Conservation (phyloP, 2,113 vertebrate genomes). For the Micronisus gabar region DNA sequence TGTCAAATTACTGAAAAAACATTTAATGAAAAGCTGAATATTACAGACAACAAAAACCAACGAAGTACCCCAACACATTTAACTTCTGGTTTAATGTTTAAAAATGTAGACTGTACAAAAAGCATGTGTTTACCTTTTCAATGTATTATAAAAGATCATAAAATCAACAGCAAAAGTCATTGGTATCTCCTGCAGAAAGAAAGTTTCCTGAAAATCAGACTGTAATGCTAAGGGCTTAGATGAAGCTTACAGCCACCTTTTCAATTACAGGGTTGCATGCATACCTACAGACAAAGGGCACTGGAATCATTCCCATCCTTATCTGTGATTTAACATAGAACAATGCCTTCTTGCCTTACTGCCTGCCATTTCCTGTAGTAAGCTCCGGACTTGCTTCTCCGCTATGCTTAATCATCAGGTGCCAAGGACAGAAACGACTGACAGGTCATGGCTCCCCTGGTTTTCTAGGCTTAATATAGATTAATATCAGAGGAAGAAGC, state of each 20-base stretch:
- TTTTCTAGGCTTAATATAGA: neutral
- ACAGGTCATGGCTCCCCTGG: neutral
- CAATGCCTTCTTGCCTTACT: neutral
- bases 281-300: neutral
- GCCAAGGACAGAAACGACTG: neutral
- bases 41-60: neutral
- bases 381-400: neutral
- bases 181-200: neutral
- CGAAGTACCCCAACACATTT: neutral
- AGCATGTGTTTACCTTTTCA: neutral
- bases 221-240: neutral
- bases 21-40: neutral
- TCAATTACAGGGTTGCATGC: neutral
- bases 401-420: neutral
- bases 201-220: neutral
- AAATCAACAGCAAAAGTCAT: neutral
- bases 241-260: neutral
- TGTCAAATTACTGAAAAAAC: neutral
- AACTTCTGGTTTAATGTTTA: neutral
- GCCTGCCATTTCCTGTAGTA: neutral
- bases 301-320: neutral
- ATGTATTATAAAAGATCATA: neutral
- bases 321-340: neutral
- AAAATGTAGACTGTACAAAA: neutral
- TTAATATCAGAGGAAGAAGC: neutral